phyloP scores from a whole-genome alignment of 2,888 invertebrate species.

The Ariolimax columbianus region DNA sequence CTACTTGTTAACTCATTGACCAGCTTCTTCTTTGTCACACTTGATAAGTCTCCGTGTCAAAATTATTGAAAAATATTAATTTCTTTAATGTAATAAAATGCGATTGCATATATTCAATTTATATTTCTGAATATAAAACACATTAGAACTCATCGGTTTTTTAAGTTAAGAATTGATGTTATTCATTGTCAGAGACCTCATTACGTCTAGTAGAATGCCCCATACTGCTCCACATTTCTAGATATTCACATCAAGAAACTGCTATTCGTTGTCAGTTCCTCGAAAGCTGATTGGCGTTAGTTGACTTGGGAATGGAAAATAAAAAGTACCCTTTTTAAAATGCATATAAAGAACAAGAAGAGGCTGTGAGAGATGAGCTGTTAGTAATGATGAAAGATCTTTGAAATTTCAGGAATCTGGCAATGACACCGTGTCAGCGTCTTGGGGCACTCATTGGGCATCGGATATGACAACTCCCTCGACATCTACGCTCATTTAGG shows the following conservation, averaged over 20 bases:
- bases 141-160: no score
- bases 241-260: neutral
- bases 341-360: neutral
- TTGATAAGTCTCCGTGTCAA: no score
- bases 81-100: no score
- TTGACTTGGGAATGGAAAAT: neutral
- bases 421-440: neutral
- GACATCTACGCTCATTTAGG: slow-evolving; percentile 13
- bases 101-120: no score
- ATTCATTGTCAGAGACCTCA: neutral
- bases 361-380: neutral
- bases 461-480: slow-evolving; percentile 11
- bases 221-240: neutral
- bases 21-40: no score
- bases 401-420: neutral
- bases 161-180: no score
- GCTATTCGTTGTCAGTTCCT: neutral
- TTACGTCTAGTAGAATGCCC: neutral
- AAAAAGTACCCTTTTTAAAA: neutral
- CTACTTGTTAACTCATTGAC: no score
- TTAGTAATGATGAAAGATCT: neutral
- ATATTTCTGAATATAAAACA: no score
- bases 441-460: neutral
- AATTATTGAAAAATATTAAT: no score
- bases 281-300: neutral